These are phyloP conservation scores for Heteronetta atricapilla DNA, from an alignment of 2,113 vertebrate genomes.

Conservation along the genomic window DNA sequence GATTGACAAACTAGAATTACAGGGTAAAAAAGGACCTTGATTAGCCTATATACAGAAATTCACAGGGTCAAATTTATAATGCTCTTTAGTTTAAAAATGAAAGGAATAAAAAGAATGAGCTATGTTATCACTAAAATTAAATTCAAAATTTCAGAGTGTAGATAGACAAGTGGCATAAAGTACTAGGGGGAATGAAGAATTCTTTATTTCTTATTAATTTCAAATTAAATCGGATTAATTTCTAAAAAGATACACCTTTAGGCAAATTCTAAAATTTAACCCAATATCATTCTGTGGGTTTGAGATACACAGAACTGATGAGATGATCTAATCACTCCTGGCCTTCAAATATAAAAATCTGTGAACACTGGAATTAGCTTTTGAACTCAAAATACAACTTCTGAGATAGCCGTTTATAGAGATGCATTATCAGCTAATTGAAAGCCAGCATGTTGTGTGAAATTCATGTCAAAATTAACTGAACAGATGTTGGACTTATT, in stretches of 20 bases:
- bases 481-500: neutral
- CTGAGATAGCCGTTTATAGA: neutral
- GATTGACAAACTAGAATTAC: neutral
- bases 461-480: neutral
- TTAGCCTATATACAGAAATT: neutral
- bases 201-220: neutral
- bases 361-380: neutral
- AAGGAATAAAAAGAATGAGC: neutral
- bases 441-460: neutral
- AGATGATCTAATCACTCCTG: neutral
- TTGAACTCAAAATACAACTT: neutral
- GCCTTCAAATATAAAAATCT: neutral
- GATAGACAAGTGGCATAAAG: neutral
- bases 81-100: neutral
- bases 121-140: neutral
- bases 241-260: neutral
- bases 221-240: neutral
- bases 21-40: neutral
- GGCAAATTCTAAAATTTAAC: neutral
- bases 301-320: neutral
- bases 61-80: neutral
- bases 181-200: neutral
- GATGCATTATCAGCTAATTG: neutral
- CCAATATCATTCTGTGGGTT: neutral
- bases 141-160: neutral